Conservation (phyloP, 1,140 invertebrate genomes). For the Plutomurus gul region DNA sequence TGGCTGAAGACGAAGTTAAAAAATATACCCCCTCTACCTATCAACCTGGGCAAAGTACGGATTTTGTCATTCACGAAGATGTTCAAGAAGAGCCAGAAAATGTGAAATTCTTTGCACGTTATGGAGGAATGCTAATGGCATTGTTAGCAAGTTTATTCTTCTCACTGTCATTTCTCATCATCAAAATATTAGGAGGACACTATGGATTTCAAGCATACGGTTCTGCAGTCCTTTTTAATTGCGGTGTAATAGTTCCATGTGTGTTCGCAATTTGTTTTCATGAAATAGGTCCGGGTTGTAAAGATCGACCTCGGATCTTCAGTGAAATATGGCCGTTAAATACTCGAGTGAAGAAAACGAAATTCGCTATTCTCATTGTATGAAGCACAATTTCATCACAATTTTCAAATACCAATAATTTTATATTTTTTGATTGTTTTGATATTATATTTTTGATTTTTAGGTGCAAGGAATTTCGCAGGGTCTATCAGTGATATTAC, state of each 20-base stretch:
- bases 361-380: background rate
- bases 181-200: conserved; percentile 19
- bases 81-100: too few species aligned
- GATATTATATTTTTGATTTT: background rate
- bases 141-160: conserved; percentile 30
- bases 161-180: conserved; percentile 12
- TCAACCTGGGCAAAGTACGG: too few species aligned
- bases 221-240: background rate
- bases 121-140: conserved; percentile 28
- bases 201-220: conserved; percentile 4
- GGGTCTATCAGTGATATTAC: conserved; percentile 8
- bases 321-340: conserved; percentile 8
- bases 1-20: too few species aligned
- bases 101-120: too few species aligned
- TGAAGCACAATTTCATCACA: background rate
- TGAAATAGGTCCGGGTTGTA: background rate
- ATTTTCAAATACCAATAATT: background rate
- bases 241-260: background rate
- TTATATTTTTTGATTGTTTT: background rate
- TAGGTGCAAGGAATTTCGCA: conserved; percentile 34
- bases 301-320: background rate
- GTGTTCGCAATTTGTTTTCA: background rate
- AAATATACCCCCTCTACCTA: too few species aligned
- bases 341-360: background rate
- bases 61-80: too few species aligned